A percentile compares a stretch with the other conserved stretches of the same genome.
Evolutionary conservation across 23 tunicate genomes (phyloP).

Genomic region (Oikopleura albicans): DNA sequence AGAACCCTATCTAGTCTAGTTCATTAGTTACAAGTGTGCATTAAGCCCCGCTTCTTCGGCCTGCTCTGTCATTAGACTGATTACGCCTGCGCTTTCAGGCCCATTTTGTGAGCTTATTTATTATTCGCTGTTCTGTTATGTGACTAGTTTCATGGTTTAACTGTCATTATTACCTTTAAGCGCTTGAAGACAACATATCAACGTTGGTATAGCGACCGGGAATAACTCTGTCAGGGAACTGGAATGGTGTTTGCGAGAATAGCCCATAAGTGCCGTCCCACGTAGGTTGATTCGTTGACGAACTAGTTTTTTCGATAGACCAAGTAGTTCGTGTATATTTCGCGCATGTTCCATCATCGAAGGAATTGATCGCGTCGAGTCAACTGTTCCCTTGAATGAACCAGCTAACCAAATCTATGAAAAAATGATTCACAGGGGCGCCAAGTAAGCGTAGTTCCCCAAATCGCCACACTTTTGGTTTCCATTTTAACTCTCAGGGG

Average conservation of each 20-base stretch:
- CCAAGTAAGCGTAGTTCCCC: too few relatives aligned
- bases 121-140: too few relatives aligned
- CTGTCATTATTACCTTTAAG: not conserved
- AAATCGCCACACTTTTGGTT: too few relatives aligned
- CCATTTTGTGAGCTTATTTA: too few relatives aligned
- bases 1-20: too few relatives aligned
- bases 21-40: too few relatives aligned
- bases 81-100: too few relatives aligned
- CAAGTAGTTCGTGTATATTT: not conserved
- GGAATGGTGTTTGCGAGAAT: slow-evolving; percentile 3
- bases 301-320: not conserved
- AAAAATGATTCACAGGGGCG: too few relatives aligned
- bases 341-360: not conserved
- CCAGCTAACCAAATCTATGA: slow-evolving; percentile 1
- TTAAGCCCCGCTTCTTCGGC: too few relatives aligned
- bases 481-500: too few relatives aligned
- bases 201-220: not conserved
- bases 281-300: not conserved
- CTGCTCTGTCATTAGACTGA: too few relatives aligned
- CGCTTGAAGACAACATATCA: not conserved
- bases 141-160: too few relatives aligned
- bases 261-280: slow-evolving; percentile 7
- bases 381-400: not conserved
- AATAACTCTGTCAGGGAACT: not conserved
- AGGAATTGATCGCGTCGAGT: slow-evolving; percentile 4